Evolutionary conservation across 2,113 vertebrate species (phyloP).

Genomic region (Alexandromys fortis): DNA sequence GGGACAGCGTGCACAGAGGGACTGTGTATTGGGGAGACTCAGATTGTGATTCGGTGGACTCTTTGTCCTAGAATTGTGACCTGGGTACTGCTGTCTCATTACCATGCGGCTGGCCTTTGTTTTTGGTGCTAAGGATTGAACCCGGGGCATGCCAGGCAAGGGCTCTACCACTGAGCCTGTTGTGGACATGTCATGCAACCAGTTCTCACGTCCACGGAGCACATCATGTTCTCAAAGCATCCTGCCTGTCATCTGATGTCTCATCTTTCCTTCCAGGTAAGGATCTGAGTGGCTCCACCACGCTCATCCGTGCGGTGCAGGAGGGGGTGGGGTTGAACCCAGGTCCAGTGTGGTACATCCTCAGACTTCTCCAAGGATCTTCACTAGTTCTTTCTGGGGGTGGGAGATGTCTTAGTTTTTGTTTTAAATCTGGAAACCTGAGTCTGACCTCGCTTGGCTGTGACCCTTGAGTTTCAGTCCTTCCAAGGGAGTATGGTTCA

Average conservation of each 20-base stretch:
- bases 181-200: neutral
- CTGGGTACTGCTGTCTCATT: neutral
- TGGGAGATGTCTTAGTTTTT: neutral
- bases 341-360: neutral
- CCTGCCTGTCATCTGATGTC: neutral
- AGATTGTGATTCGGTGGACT: neutral
- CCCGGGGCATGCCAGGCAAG: neutral
- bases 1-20: neutral
- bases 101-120: neutral
- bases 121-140: neutral
- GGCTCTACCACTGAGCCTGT: neutral
- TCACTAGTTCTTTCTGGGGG: neutral
- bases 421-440: neutral
- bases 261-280: neutral
- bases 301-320: neutral
- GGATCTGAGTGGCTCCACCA: neutral
- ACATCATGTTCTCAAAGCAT: neutral
- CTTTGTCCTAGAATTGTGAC: neutral
- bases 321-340: neutral
- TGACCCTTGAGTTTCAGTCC: neutral
- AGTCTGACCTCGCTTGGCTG: neutral
- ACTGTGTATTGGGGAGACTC: accelerated
- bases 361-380: neutral
- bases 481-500: neutral
- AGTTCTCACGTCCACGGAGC: neutral